Evolutionary conservation across 1,140 invertebrate species (phyloP).

Genomic region (Condylostylus longicornis): DNA sequence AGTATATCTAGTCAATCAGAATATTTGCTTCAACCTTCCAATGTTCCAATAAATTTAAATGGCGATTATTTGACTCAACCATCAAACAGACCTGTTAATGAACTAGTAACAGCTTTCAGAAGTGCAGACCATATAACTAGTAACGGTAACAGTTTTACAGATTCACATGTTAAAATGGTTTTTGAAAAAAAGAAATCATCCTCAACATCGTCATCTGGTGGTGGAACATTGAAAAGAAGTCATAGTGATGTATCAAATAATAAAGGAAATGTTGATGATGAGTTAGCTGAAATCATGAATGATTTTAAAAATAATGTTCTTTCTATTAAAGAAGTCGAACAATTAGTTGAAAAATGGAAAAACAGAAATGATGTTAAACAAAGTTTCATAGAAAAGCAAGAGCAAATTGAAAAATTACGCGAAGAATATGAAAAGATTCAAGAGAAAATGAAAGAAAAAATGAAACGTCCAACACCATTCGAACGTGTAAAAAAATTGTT

Average conservation of each 20-base stretch:
- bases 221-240: constrained; percentile 23
- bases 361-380: constrained; percentile 72
- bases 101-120: constrained; percentile 10
- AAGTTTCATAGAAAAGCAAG: constrained; percentile 69
- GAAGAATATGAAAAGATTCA: constrained; percentile 68
- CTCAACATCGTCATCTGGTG: constrained; percentile 10
- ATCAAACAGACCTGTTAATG: constrained; percentile 40
- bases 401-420: constrained; percentile 61
- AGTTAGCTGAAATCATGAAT: constrained; percentile 71
- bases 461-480: constrained; percentile 61
- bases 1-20: constrained; percentile 20
- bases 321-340: constrained; percentile 67
- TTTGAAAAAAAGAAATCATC: constrained; percentile 9
- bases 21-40: constrained; percentile 29
- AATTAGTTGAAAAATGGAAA: constrained; percentile 68
- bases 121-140: constrained; percentile 8
- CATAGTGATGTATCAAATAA: constrained; percentile 15
- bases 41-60: constrained; percentile 20
- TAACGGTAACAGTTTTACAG: constrained; percentile 14
- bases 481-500: constrained; percentile 65
- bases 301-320: constrained; percentile 81
- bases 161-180: constrained; percentile 5
- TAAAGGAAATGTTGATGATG: constrained; percentile 47
- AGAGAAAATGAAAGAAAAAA: constrained; percentile 49
- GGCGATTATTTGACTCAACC: constrained; percentile 41